Conservation (phyloP, 2,113 vertebrate species). For the Rhynchomys soricoides region DNA sequence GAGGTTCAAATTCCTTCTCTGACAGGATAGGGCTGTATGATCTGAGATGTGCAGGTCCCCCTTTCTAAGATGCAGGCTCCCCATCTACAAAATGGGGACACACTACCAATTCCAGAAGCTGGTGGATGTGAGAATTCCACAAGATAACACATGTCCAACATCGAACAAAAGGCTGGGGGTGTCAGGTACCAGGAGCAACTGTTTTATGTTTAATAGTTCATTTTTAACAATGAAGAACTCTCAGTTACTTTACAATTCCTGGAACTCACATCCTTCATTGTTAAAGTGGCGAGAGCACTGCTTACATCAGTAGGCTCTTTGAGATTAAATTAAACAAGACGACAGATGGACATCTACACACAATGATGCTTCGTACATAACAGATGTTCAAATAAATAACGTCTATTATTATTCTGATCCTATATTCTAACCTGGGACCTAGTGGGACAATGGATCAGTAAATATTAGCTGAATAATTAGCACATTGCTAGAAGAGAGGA, state of each 20-base stretch:
- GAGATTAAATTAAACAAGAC: conserved; percentile 52
- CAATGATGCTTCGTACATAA: not conserved
- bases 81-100: not conserved
- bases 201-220: not conserved
- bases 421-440: conserved; percentile 41
- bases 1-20: not conserved
- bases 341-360: conserved; percentile 23
- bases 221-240: conserved; percentile 24
- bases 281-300: not conserved
- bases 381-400: conserved; percentile 33
- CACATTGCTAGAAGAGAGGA: not conserved
- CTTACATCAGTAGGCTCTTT: not conserved
- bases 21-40: not conserved
- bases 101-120: not conserved
- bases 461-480: conserved; percentile 59
- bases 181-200: not conserved
- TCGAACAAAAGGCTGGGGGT: not conserved
- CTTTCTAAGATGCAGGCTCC: not conserved
- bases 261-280: not conserved
- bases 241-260: conserved; percentile 9
- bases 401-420: conserved; percentile 52
- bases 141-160: not conserved
- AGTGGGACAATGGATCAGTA: not conserved
- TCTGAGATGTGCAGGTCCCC: no score
- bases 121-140: not conserved